These are phyloP conservation scores for Apostichopus leukothele DNA, from an alignment of 53 echinoderm and acorn worm genomes.

Conservation along the genomic window DNA sequence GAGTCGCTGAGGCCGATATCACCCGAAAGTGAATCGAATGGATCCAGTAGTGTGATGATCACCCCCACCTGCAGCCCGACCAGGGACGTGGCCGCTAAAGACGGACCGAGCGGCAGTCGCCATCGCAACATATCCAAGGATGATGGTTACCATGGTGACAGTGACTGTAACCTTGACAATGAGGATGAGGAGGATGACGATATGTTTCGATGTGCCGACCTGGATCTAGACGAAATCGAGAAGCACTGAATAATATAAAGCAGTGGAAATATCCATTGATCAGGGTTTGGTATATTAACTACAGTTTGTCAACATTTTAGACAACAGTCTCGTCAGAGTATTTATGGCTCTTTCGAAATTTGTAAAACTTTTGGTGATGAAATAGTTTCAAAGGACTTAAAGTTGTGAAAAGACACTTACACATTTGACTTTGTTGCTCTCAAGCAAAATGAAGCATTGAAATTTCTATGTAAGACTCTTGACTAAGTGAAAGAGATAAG, in stretches of 20 bases:
- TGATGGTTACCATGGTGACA: conserved; percentile 54
- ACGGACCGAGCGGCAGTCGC: conserved; percentile 35
- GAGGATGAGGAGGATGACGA: conserved; percentile 69
- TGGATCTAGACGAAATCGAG: conserved; percentile 93
- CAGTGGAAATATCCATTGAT: not conserved
- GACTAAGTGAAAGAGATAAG: too few species aligned
- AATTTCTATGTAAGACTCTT: not conserved
- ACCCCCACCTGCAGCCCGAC: conserved; percentile 97
- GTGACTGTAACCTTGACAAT: conserved; percentile 59
- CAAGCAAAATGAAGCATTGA: not conserved
- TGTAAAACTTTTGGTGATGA: not conserved
- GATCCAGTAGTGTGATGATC: conserved; percentile 86
- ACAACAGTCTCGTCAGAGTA: not conserved
- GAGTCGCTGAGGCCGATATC: conserved; percentile 20
- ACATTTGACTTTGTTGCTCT: too few species aligned
- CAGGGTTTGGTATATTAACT: not conserved
- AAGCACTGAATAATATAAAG: conserved; percentile 54
- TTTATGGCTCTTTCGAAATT: not conserved
- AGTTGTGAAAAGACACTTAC: too few species aligned
- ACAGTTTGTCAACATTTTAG: not conserved
- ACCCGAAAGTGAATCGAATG: conserved; percentile 37
- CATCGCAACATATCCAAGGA: conserved; percentile 42
- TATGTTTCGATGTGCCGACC: conserved; percentile 69
- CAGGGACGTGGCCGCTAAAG: conserved; percentile 55
- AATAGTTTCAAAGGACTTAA: not conserved